These are phyloP conservation scores for Ormyrus pomaceus DNA, from an alignment of 2,888 invertebrate species.

Conservation along the genomic window DNA sequence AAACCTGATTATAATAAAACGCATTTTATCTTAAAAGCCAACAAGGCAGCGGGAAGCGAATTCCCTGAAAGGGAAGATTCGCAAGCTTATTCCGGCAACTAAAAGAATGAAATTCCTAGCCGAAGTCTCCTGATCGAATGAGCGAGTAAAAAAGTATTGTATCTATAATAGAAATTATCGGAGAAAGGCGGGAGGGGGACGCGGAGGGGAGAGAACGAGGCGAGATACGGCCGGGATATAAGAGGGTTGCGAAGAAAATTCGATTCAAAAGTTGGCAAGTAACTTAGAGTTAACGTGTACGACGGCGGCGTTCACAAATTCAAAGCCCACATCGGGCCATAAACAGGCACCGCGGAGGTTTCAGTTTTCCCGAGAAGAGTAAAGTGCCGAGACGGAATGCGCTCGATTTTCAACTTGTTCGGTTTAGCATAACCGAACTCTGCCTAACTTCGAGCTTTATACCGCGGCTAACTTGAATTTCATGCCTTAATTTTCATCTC, in stretches of 20 bases:
- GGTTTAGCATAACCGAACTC: conserved; percentile 40
- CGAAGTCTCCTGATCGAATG: conserved; percentile 20
- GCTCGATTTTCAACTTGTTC: conserved; percentile 50
- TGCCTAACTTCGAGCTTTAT: conserved; percentile 37
- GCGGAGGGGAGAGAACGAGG: neutral
- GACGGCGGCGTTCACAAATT: conserved; percentile 38
- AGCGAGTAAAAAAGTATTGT: conserved; percentile 32
- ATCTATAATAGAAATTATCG: conserved; percentile 45
- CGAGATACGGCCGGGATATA: neutral
- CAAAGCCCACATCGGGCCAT: conserved; percentile 29
- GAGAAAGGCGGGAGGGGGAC: conserved; percentile 8
- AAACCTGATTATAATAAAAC: too few relatives aligned
- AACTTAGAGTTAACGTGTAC: conserved; percentile 33
- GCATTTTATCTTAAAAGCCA: too few relatives aligned
- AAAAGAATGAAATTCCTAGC: neutral
- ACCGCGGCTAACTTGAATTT: conserved; percentile 44
- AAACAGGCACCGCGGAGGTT: conserved; percentile 21
- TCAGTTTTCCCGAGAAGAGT: conserved; percentile 38
- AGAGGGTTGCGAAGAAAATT: conserved; percentile 52
- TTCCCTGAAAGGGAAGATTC: neutral
- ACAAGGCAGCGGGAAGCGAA: too few relatives aligned
- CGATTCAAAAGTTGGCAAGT: conserved; percentile 54
- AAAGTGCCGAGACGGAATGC: conserved; percentile 51
- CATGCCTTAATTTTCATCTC: conserved; percentile 44
- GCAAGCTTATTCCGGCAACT: neutral